These are phyloP conservation scores for Amia ocellicauda DNA, from an alignment of 2,113 vertebrate species.

Conservation along the genomic window DNA sequence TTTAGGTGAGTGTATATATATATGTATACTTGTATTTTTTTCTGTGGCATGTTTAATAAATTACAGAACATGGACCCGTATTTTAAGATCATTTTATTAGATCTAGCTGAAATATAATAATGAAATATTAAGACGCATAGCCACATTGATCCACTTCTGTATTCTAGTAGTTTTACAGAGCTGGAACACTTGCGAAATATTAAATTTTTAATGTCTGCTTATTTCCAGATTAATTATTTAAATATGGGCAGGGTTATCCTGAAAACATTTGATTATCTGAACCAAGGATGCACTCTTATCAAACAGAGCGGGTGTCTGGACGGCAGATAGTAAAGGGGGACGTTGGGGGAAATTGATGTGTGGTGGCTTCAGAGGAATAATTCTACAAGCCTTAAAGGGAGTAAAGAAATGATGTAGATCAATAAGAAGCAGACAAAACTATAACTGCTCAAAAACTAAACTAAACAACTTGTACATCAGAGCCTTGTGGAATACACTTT, in stretches of 20 bases:
- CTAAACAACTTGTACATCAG: too few relatives aligned
- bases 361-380: too few relatives aligned
- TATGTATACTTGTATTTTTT: conserved; percentile 11
- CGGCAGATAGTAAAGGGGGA: not conserved
- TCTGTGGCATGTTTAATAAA: conserved; percentile 20
- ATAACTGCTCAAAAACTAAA: too few relatives aligned
- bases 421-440: too few relatives aligned
- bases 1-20: too few relatives aligned
- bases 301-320: not conserved
- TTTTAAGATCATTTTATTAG: conserved; percentile 28
- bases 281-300: conserved; percentile 2
- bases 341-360: not conserved
- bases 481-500: too few relatives aligned
- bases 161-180: conserved; percentile 33
- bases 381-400: too few relatives aligned
- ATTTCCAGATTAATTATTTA: conserved; percentile 35
- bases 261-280: conserved; percentile 30
- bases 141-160: conserved; percentile 25
- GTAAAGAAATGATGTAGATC: too few relatives aligned
- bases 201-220: conserved; percentile 33
- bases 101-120: conserved; percentile 20
- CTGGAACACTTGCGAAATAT: conserved; percentile 25
- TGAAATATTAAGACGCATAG: conserved; percentile 33
- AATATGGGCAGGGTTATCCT: conserved; percentile 14
- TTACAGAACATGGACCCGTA: conserved; percentile 3